Evolutionary conservation across 1,140 invertebrate species (phyloP).

Genomic region (Phymorhynchus buccinoides): DNA sequence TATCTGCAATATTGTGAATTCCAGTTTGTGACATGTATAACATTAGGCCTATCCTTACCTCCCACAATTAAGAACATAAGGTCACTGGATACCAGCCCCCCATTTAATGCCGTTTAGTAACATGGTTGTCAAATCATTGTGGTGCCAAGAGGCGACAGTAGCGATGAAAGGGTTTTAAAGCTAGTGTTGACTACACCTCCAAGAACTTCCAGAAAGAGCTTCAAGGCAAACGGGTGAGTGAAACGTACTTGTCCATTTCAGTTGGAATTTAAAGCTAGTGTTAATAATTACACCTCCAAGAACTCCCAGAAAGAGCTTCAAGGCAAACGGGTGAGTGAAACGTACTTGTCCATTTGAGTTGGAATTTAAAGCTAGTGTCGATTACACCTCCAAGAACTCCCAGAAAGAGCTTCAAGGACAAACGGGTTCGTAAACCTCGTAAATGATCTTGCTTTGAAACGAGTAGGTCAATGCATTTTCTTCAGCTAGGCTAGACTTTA

Average conservation of each 20-base stretch:
- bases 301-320: constrained; percentile 99
- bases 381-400: constrained; percentile 85
- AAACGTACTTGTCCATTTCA: not conserved
- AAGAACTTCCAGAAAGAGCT: constrained; percentile 99
- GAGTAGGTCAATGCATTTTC: no score
- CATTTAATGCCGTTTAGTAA: no score
- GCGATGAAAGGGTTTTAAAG: no score
- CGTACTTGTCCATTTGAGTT: not conserved
- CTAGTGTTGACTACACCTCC: constrained; percentile 77
- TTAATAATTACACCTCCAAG: constrained; percentile 72
- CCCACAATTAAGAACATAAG: no score
- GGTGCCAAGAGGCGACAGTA: no score
- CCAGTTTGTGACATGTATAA: no score
- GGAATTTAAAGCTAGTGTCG: not conserved
- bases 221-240: constrained; percentile 90
- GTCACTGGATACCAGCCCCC: no score
- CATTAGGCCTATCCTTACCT: no score
- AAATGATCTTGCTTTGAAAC: no score
- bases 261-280: not conserved
- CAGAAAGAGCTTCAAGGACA: constrained; percentile 97
- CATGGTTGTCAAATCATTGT: no score
- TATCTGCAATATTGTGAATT: no score
- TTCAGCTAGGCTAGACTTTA: no score
- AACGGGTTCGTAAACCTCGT: constrained; percentile 88
- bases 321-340: constrained; percentile 87